Evolutionary conservation across 2,888 invertebrate species (phyloP).

Genomic region (Drosophila algonquin): DNA sequence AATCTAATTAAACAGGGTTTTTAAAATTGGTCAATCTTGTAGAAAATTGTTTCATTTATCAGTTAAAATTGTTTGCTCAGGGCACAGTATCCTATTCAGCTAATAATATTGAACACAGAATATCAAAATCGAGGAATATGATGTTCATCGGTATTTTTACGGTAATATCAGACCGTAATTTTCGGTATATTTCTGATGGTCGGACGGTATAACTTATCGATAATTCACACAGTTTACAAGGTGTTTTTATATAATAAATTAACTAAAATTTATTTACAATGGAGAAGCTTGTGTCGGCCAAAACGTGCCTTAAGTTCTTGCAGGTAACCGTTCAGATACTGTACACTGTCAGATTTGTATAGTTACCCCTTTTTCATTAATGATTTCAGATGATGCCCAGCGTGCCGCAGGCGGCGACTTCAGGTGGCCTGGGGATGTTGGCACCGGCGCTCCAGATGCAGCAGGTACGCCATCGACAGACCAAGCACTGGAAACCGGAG

Average conservation of each 20-base stretch:
- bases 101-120: no score
- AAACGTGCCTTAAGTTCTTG: slow-evolving; percentile 66
- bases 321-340: slow-evolving; percentile 50
- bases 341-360: background rate
- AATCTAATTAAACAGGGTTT: no score
- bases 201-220: background rate
- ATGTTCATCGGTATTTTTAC: no score
- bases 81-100: no score
- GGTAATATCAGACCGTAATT: no score
- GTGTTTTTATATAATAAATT: slow-evolving; percentile 36
- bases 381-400: slow-evolving; percentile 41
- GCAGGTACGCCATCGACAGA: slow-evolving; percentile 83
- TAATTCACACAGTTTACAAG: no score
- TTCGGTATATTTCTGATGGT: slow-evolving; percentile 8
- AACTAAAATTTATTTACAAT: slow-evolving; percentile 43
- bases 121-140: no score
- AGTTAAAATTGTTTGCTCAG: no score
- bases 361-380: slow-evolving; percentile 21
- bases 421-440: slow-evolving; percentile 55
- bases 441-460: slow-evolving; percentile 73
- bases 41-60: no score
- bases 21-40: no score
- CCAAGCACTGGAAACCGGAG: slow-evolving; percentile 92
- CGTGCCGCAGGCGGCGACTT: slow-evolving; percentile 54
- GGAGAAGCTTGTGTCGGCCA: slow-evolving; percentile 64